These are phyloP conservation scores for Neostethus bicornis DNA, from an alignment of 2,797 vertebrate genomes.

Conservation along the genomic window DNA sequence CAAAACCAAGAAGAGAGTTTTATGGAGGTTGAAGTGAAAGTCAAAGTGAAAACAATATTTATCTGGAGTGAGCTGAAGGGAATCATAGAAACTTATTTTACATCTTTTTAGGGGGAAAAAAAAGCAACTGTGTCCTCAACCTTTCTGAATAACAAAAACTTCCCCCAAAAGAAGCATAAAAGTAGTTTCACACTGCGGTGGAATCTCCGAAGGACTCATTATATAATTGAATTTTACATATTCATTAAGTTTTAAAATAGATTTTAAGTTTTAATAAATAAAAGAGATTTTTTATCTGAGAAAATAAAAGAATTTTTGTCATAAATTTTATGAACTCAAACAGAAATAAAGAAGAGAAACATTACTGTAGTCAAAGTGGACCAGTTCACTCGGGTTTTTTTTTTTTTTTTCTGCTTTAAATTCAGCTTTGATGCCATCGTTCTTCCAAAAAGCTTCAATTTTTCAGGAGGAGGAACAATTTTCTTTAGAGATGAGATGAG, in stretches of 20 bases:
- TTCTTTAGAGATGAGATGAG: neutral
- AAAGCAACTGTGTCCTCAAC: too few species aligned
- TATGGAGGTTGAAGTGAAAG: conserved; percentile 50
- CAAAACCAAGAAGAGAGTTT: conserved; percentile 35
- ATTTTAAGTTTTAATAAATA: neutral
- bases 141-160: too few species aligned
- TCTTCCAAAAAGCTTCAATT: neutral
- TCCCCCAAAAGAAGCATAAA: neutral
- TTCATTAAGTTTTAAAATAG: neutral
- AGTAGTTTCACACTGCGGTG: neutral
- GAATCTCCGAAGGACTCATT: too few species aligned
- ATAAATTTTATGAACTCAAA: neutral
- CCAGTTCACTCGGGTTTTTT: too few species aligned
- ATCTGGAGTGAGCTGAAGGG: neutral
- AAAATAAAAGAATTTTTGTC: neutral
- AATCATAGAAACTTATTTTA: neutral
- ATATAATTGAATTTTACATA: neutral
- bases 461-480: neutral
- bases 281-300: neutral
- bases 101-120: too few species aligned
- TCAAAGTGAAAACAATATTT: conserved; percentile 23
- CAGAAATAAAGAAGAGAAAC: too few species aligned
- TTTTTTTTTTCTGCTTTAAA: too few species aligned
- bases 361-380: too few species aligned
- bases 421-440: too few species aligned